These are phyloP conservation scores for Slavum lentiscoides DNA, from an alignment of 2,888 invertebrate genomes.

Conservation along the genomic window DNA sequence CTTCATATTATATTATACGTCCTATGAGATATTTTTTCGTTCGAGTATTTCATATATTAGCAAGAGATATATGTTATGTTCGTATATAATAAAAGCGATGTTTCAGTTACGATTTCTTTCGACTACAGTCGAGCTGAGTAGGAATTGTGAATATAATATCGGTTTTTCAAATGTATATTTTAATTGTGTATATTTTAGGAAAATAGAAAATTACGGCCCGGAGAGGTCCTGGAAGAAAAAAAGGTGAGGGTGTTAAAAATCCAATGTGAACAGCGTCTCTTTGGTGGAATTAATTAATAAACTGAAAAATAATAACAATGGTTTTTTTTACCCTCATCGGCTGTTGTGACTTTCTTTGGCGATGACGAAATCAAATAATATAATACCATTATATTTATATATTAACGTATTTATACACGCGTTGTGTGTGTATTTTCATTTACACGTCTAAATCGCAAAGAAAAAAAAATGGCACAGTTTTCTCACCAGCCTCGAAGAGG, in stretches of 20 bases:
- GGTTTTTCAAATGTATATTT: conserved; percentile 35
- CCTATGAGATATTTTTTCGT: no score
- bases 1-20: no score
- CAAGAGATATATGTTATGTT: no score
- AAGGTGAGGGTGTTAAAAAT: conserved; percentile 70
- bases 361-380: conserved; percentile 39
- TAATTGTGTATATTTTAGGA: conserved; percentile 65
- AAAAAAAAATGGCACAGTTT: not conserved
- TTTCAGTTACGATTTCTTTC: not conserved
- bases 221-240: conserved; percentile 90
- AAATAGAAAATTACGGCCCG: conserved; percentile 89
- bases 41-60: no score
- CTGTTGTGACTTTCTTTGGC: conserved; percentile 50
- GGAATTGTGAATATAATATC: conserved; percentile 21
- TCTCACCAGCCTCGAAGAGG: not conserved
- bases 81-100: no score
- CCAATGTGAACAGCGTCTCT: conserved; percentile 51
- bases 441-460: not conserved
- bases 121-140: not conserved
- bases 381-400: not conserved
- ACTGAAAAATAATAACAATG: conserved; percentile 50
- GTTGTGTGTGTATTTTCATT: not conserved
- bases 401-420: no score
- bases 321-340: conserved; percentile 47
- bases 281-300: conserved; percentile 53